Percentiles rank a stretch among this genome's conserved stretches.
Evolutionary conservation across 2,797 vertebrate genomes (phyloP).

Genomic region (Macrochelys suwanniensis): DNA sequence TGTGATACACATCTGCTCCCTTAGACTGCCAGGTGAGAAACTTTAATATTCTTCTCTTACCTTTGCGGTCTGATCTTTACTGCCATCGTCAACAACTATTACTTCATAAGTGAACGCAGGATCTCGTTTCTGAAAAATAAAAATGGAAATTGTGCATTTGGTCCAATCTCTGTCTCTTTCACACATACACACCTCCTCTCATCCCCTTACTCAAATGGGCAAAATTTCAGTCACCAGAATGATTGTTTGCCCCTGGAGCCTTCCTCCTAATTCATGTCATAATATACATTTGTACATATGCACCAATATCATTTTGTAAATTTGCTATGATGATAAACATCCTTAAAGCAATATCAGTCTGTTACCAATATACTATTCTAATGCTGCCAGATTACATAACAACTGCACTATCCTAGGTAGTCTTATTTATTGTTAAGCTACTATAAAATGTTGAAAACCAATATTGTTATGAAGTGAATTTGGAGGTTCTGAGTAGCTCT

Average conservation of each 20-base stretch:
- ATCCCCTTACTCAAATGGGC: not conserved
- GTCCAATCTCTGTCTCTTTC: not conserved
- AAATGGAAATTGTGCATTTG: constrained; percentile 26
- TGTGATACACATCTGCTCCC: not conserved
- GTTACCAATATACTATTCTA: not conserved
- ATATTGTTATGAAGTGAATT: not conserved
- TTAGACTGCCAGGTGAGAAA: not conserved
- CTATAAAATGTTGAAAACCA: not conserved
- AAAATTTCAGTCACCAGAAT: not conserved
- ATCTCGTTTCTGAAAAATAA: constrained; percentile 86
- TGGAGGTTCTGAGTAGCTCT: not conserved
- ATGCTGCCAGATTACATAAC: not conserved
- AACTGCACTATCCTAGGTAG: accelerated
- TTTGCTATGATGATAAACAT: not conserved
- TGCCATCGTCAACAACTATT: constrained; percentile 96
- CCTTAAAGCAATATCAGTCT: not conserved
- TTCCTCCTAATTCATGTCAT: not conserved
- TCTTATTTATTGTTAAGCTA: not conserved
- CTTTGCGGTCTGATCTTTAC: constrained; percentile 94
- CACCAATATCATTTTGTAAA: not conserved
- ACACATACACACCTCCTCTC: not conserved
- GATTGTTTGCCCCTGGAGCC: not conserved
- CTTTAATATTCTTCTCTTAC: constrained; percentile 72
- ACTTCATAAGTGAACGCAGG: constrained; percentile 93
- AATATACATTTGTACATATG: not conserved